These are phyloP conservation scores for Caranx ignobilis DNA, from an alignment of 2,113 vertebrate species.

Conservation along the genomic window DNA sequence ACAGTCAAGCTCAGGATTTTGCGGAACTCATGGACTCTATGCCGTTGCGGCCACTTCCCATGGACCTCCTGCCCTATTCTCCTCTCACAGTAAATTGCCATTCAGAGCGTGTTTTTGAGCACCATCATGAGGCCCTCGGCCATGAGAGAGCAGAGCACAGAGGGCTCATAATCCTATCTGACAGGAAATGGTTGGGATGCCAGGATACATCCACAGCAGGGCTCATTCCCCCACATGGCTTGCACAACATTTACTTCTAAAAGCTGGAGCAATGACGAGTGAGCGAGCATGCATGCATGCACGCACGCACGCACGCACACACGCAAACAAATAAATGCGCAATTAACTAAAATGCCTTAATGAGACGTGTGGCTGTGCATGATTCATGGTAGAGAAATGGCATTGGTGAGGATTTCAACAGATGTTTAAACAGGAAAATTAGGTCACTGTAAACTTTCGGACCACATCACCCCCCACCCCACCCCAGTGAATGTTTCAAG, in stretches of 20 bases:
- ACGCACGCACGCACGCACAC: neutral
- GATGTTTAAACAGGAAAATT: slow-evolving; percentile 63
- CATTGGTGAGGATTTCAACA: slow-evolving; percentile 56
- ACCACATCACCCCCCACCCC: neutral
- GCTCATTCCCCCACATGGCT: slow-evolving; percentile 84
- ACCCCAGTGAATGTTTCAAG: slow-evolving; percentile 28
- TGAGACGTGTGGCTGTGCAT: slow-evolving; percentile 73
- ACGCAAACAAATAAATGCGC: slow-evolving; percentile 32
- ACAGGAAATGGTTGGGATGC: slow-evolving; percentile 99
- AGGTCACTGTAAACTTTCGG: slow-evolving; percentile 26
- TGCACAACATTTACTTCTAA: slow-evolving; percentile 69
- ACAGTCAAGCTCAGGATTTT: slow-evolving; percentile 25
- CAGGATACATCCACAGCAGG: slow-evolving; percentile 94
- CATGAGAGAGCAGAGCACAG: slow-evolving; percentile 89
- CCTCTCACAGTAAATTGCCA: slow-evolving; percentile 81
- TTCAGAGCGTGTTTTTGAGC: slow-evolving; percentile 89
- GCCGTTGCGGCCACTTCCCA: slow-evolving; percentile 38
- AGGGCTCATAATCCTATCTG: slow-evolving; percentile 92
- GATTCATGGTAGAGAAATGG: slow-evolving; percentile 59
- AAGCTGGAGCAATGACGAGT: slow-evolving; percentile 56
- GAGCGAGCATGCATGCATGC: neutral
- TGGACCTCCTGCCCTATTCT: slow-evolving; percentile 41
- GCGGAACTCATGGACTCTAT: slow-evolving; percentile 43
- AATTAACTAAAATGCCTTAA: slow-evolving; percentile 77
- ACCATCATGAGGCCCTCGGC: slow-evolving; percentile 90